Evolutionary conservation across 92 coral and sea anemone species (phyloP).

Genomic region (Pocillopora grandis): DNA sequence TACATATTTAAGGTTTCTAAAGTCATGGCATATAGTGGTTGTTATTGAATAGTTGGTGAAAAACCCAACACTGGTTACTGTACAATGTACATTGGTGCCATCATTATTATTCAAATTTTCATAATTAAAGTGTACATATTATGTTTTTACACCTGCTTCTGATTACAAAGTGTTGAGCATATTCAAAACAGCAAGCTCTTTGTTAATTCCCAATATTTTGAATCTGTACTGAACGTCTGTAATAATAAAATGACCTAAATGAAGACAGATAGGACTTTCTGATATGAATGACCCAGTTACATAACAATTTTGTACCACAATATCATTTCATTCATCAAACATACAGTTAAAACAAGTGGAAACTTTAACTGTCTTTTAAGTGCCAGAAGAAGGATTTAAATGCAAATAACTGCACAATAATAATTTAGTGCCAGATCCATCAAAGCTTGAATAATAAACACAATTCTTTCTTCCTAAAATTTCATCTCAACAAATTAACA

Average conservation of each 20-base stretch:
- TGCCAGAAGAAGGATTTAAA: slow-evolving; percentile 5
- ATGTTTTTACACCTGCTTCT: slow-evolving; percentile 21
- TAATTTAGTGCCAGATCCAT: not conserved
- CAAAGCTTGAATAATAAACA: slow-evolving; percentile 12
- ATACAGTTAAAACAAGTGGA: slow-evolving; percentile 6
- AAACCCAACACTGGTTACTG: slow-evolving; percentile 19
- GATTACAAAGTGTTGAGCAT: slow-evolving; percentile 16
- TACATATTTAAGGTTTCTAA: not conserved
- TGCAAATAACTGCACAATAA: slow-evolving; percentile 20
- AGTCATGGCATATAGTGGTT: not conserved
- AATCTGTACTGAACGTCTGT: not conserved
- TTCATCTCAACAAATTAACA: slow-evolving; percentile 25
- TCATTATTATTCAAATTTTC: slow-evolving; percentile 41
- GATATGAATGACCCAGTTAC: not conserved
- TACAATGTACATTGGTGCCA: not conserved
- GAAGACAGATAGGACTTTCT: not conserved
- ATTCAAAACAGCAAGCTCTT: slow-evolving; percentile 25
- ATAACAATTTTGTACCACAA: not conserved
- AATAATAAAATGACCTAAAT: slow-evolving; percentile 13
- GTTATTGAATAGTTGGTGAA: slow-evolving; percentile 24
- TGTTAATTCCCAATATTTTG: slow-evolving; percentile 18
- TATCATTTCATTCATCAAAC: not conserved
- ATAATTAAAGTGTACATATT: slow-evolving; percentile 21
- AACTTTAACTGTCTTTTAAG: slow-evolving; percentile 18
- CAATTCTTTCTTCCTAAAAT: not conserved